Conservation (phyloP, 2,797 vertebrate species). For the Tinamus major region DNA sequence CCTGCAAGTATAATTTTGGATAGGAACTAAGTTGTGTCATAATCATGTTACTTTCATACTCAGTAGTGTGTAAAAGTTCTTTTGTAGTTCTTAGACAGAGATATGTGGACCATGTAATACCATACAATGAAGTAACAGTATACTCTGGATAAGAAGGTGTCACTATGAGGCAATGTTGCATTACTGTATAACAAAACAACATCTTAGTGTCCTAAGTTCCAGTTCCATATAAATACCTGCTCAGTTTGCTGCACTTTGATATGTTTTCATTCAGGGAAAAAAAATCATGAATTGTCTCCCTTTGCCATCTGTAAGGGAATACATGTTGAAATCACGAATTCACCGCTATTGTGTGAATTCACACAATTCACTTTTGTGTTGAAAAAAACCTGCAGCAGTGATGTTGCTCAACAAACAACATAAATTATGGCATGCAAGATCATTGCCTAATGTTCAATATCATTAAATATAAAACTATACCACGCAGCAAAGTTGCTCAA, state of each 20-base stretch:
- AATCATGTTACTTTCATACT: not conserved
- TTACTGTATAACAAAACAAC: not conserved
- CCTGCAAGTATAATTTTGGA: not conserved
- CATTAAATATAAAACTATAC: constrained; percentile 73
- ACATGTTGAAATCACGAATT: constrained; percentile 15
- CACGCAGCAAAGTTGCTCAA: constrained; percentile 69
- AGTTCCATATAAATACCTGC: not conserved
- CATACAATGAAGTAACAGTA: not conserved
- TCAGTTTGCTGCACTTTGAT: not conserved
- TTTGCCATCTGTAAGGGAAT: not conserved
- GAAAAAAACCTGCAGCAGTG: constrained; percentile 20
- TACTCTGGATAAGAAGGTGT: not conserved
- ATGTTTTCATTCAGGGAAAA: not conserved
- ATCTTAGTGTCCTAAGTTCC: not conserved
- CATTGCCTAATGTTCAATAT: constrained; percentile 72
- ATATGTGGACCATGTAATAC: not conserved
- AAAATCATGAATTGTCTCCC: not conserved
- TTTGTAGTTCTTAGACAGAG: not conserved
- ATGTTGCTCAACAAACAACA: constrained; percentile 58
- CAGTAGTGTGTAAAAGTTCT: not conserved
- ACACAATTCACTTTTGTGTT: constrained; percentile 5
- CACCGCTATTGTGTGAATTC: not conserved
- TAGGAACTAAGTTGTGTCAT: not conserved
- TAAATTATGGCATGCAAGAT: constrained; percentile 57
- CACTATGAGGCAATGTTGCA: fast-evolving